Evolutionary conservation across 2,797 vertebrate species (phyloP), one percentile per base, ranked within the genome.

Genomic region (Enteromius argenteus): DNA sequence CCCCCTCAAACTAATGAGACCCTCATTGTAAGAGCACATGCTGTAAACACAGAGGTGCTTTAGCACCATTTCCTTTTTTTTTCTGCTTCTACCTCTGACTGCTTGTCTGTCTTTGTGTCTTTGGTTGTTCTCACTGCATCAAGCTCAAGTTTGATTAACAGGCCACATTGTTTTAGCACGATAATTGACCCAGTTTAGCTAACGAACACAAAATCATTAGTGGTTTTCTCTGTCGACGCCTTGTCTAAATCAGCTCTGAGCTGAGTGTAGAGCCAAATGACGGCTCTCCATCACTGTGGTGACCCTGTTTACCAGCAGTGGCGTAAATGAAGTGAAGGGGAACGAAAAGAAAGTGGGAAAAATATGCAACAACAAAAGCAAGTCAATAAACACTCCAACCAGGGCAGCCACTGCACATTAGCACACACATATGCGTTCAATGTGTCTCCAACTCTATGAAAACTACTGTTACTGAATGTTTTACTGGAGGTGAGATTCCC

Each of bases 201-300:
- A 84, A 84, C 86, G 81, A 83, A 87, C 49, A 68, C 82, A 83
- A 90, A 90, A 87, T 85, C 88, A 86, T 90, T 90, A 88, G 88
- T 79, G 88, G 86, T 89, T 85, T 89, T 71, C 72, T 88, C 87
- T 19, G 49, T 89, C 81, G 80, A 58, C 87, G 42, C 87, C 69
- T 85, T 44, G n/a, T 75, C 78, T 88, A 81, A 74, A 71, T 84
- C 66, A 49, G 62, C 67, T 64, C 85, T 10, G 44, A 83, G 53
- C 62, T 1, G 49, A 84, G n/a, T 15, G 19, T 13, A 5, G 69
- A 68, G 49, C 68, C 46, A 80, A 67, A 30, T 30, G 5, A 37
- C 14, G 19, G 78, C 79, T 71, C 62, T 71, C 37, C 56, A 81
- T 81, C 32, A 51, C 53, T 74, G 80, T 80, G 10, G 37, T 39